A percentile compares a stretch with the other conserved stretches of the same genome.
These are phyloP conservation scores for Leucophora obtusa DNA, from an alignment of 2,888 invertebrate genomes.

Conservation along the genomic window DNA sequence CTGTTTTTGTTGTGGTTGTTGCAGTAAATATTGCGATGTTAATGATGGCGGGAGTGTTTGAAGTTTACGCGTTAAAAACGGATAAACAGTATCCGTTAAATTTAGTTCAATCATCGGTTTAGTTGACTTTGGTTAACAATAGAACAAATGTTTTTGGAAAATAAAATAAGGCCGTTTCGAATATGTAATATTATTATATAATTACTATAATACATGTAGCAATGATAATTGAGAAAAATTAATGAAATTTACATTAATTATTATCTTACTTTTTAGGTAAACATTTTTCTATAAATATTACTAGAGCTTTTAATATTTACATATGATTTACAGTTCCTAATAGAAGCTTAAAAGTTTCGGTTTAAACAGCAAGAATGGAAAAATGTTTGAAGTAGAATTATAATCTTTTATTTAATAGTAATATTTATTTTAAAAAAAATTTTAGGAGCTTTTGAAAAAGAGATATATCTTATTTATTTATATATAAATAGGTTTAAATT, in stretches of 20 bases:
- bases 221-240: no score
- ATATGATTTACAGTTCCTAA: not conserved
- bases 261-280: no score
- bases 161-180: not conserved
- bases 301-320: not conserved
- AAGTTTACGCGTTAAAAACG: conserved; percentile 39
- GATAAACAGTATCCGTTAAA: conserved; percentile 46
- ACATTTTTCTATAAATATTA: not conserved
- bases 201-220: no score
- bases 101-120: conserved; percentile 59
- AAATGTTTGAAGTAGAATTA: no score
- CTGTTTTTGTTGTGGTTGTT: conserved; percentile 53
- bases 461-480: no score
- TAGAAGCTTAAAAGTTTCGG: not conserved
- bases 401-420: no score
- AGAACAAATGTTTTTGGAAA: not conserved
- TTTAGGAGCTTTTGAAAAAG: no score
- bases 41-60: conserved; percentile 39
- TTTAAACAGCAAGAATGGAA: no score
- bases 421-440: no score
- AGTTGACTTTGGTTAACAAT: not conserved
- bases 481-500: no score
- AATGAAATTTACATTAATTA: no score
- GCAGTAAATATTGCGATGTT: conserved; percentile 28
- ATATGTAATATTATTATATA: not conserved